Evolutionary conservation across 1,140 invertebrate species (phyloP).

Genomic region (Drosophila takahashii): DNA sequence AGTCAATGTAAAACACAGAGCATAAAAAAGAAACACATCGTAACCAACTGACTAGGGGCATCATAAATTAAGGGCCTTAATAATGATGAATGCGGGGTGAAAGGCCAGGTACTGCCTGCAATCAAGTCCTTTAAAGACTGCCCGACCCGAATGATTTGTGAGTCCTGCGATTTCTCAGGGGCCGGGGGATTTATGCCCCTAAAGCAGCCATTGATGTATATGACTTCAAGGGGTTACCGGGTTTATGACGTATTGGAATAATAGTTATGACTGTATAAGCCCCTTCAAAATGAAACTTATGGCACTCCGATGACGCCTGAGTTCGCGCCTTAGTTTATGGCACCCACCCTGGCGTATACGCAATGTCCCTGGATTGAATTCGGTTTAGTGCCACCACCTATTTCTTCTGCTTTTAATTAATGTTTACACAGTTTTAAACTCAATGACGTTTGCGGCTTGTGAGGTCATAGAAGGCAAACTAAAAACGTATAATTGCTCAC

Average conservation of each 20-base stretch:
- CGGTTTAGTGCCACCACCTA: background rate
- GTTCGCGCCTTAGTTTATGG: conserved; percentile 2
- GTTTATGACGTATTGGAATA: conserved; percentile 38
- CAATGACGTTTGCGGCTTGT: conserved; percentile 12
- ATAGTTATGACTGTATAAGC: conserved; percentile 39
- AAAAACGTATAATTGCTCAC: conserved; percentile 9
- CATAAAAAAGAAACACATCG: conserved; percentile 63
- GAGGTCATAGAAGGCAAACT: conserved; percentile 16
- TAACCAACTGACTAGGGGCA: conserved; percentile 59
- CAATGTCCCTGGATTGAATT: conserved; percentile 15
- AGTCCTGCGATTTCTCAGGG: conserved; percentile 7
- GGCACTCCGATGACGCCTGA: conserved; percentile 7
- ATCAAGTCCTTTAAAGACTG: conserved; percentile 42
- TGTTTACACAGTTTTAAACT: conserved; percentile 23
- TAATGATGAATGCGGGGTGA: conserved; percentile 69
- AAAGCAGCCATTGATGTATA: conserved; percentile 11
- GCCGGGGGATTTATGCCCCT: conserved; percentile 1
- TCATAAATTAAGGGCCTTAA: conserved; percentile 80
- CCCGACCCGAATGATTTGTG: conserved; percentile 38
- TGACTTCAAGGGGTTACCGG: conserved; percentile 1
- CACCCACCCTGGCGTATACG: conserved; percentile 19
- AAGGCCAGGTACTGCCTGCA: conserved; percentile 8
- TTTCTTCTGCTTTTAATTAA: conserved; percentile 28
- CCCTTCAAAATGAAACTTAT: conserved; percentile 8
- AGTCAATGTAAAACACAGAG: conserved; percentile 78